Evolutionary conservation across 2,888 invertebrate species (phyloP), one percentile per base, ranked within the genome.

Genomic region (Cantharis flavilabris): DNA sequence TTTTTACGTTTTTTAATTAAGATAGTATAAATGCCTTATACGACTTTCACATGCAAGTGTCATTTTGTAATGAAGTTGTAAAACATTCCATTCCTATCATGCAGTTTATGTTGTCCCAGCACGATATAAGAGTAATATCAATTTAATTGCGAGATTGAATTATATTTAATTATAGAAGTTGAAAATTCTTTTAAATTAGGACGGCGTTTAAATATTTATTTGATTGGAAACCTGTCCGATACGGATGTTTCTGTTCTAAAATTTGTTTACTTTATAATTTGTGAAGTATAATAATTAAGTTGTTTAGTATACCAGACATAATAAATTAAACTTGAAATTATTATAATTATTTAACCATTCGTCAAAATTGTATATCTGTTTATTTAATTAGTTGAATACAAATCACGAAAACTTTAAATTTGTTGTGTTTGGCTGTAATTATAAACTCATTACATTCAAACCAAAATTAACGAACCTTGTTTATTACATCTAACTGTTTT

Each of bases 61-160:
- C 84, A 83, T 83, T 82, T 80, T 78, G 75, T 84, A 85, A 86
- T 86, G 83, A 84, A 86, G 86, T 86, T 86, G 85, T 86, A 84
- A 77, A 81, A 82, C 82, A 84, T 83, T 81, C 77, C 80, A 67
- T 67, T 67, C 23, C 49, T 79, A 76, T 78, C 79, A 76, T 76
- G 71, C 62, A 73, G 73, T 73, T 62, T 70, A 69, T 76, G 73
- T 69, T 69, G 71, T 33, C 73, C 71, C 70, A 71, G 71, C 78
- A 78, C 78, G 78, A 76, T 71, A 78, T 69, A 70, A 26, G 26
- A 76, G 62, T 73, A 73, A 76, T 73, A 72, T 64, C 67, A 76
- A 78, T 75, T 73, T 78, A 76, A 76, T 49, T 49, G 49, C 49
- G n/a, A 49, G n/a, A 49, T 49, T 49, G 49, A 49, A 49, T 49